Conservation (phyloP, 2,797 vertebrate species). For the Melanotaenia parkinsoni region DNA sequence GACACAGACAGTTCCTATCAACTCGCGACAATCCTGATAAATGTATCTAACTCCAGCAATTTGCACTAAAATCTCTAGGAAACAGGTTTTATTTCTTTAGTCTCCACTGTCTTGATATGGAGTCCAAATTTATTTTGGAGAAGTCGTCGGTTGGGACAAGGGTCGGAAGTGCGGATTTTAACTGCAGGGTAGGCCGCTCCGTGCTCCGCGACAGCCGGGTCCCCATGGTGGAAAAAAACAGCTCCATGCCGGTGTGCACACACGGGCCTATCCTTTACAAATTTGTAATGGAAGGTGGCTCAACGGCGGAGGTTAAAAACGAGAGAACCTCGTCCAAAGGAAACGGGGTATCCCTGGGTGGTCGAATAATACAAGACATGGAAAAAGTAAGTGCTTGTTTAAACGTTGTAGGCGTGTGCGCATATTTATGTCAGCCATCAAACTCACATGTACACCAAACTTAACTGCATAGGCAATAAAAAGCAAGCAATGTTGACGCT, state of each 20-base stretch:
- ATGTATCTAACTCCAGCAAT: conserved; percentile 78
- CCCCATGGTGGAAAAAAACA: conserved; percentile 56
- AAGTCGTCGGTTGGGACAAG: conserved; percentile 71
- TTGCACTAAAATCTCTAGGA: conserved; percentile 76
- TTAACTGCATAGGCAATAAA: conserved; percentile 2
- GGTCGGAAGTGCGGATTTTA: conserved; percentile 65
- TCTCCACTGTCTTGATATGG: conserved; percentile 76
- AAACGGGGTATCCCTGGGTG: conserved; percentile 59
- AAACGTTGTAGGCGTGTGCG: neutral
- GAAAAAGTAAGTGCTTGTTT: conserved; percentile 80
- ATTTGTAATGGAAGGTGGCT: conserved; percentile 66
- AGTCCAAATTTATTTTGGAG: conserved; percentile 81
- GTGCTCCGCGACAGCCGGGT: conserved; percentile 66
- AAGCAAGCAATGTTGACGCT: neutral
- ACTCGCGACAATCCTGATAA: conserved; percentile 79
- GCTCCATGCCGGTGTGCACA: conserved; percentile 61
- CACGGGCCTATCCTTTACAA: conserved; percentile 69
- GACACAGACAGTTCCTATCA: conserved; percentile 42
- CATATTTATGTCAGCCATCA: conserved; percentile 24
- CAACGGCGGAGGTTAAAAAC: conserved; percentile 53
- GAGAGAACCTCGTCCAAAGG: conserved; percentile 62
- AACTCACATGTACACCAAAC: conserved; percentile 8
- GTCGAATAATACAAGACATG: conserved; percentile 67
- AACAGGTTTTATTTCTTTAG: conserved; percentile 80
- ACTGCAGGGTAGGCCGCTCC: conserved; percentile 68